phyloP scores from a whole-genome alignment of 2,888 invertebrate genomes.

The Plemyria rubiginata region DNA sequence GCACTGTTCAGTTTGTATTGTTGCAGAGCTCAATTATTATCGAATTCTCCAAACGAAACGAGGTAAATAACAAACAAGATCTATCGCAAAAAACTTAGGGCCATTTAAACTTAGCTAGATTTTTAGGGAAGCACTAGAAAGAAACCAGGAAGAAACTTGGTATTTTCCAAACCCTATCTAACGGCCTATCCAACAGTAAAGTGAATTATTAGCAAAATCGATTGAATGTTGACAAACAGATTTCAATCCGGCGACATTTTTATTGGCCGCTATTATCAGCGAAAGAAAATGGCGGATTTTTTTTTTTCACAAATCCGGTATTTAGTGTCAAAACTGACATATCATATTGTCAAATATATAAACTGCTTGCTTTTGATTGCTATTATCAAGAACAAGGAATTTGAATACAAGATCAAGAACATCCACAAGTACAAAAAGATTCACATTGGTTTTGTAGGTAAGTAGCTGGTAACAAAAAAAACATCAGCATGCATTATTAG shows the following conservation, averaged over 20 bases:
- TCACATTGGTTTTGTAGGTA: too few relatives aligned
- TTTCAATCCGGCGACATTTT: conserved; percentile 57
- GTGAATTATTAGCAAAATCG: conserved; percentile 48
- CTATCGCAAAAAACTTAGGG: conserved; percentile 6
- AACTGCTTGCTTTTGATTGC: too few relatives aligned
- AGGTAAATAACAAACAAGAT: conserved; percentile 9
- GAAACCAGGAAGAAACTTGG: background rate
- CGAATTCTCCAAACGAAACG: background rate
- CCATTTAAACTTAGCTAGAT: background rate
- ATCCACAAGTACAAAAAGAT: too few relatives aligned
- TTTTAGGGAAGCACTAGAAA: conserved; percentile 2
- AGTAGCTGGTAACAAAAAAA: too few relatives aligned
- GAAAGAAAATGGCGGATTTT: too few relatives aligned
- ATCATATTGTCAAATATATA: too few relatives aligned
- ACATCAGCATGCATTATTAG: too few relatives aligned
- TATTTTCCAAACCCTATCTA: background rate
- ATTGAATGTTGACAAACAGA: conserved; percentile 80
- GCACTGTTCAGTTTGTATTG: background rate
- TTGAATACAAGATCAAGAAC: too few relatives aligned
- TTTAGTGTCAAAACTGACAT: too few relatives aligned
- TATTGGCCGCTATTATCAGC: too few relatives aligned
- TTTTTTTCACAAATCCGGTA: too few relatives aligned
- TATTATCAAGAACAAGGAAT: too few relatives aligned
- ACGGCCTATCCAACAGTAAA: background rate
- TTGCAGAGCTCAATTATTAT: background rate